Percentiles rank a stretch among this genome's conserved stretches.
These are phyloP conservation scores for Agrilus mali DNA, from an alignment of 2,888 invertebrate genomes.

Conservation along the genomic window DNA sequence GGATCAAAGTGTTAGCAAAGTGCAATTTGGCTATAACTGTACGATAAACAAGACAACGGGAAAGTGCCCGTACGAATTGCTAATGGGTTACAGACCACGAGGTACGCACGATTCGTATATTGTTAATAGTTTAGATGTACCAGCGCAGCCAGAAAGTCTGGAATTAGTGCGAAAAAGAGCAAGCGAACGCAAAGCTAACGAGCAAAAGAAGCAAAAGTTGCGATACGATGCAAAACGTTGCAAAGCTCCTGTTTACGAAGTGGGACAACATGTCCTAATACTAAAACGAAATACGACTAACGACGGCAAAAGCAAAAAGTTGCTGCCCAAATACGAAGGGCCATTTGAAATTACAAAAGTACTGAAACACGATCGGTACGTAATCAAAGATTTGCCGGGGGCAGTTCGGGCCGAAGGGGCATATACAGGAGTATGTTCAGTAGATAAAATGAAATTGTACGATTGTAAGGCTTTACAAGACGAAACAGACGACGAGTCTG, in stretches of 20 bases:
- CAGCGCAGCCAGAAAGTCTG: neutral
- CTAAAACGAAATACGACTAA: neutral
- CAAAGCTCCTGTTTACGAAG: neutral
- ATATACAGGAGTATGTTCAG: no score
- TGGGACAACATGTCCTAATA: neutral
- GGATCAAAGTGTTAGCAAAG: slow-evolving; percentile 3
- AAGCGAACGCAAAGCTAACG: neutral
- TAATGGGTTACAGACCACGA: no score
- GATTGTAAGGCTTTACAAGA: no score
- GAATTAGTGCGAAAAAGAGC: neutral
- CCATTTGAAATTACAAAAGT: neutral
- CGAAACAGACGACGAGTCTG: no score
- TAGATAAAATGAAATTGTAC: no score
- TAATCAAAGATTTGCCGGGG: neutral
- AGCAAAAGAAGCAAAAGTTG: slow-evolving; percentile 1
- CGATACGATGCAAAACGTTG: neutral
- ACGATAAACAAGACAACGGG: slow-evolving; percentile 12
- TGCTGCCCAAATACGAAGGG: neutral
- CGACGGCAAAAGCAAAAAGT: neutral
- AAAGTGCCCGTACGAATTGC: no score
- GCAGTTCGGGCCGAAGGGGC: no score
- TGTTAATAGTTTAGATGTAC: no score
- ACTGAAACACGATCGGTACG: neutral
- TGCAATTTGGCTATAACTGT: slow-evolving; percentile 10
- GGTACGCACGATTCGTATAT: slow-evolving; percentile 12